Evolutionary conservation across 2,888 invertebrate genomes (phyloP).

Genomic region (Lycaena phlaeas): DNA sequence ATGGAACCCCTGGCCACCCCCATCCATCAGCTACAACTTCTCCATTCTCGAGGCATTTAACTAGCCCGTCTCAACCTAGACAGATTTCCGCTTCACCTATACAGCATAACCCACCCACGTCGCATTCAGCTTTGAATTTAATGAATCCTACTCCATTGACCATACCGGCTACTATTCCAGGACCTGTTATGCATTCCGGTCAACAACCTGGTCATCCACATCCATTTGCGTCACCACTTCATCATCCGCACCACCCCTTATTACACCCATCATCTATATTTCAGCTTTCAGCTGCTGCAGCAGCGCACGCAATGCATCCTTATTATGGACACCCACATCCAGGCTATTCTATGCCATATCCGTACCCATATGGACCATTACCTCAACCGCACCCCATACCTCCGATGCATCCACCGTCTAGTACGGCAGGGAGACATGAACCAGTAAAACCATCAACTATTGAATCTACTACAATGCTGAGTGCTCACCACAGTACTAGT

Average conservation of each 20-base stretch:
- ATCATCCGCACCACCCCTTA: conserved; percentile 82
- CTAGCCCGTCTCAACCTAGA: conserved; percentile 61
- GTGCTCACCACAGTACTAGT: conserved; percentile 80
- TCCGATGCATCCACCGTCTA: conserved; percentile 72
- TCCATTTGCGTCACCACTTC: conserved; percentile 78
- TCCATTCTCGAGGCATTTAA: conserved; percentile 63
- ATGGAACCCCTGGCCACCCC: conserved; percentile 50
- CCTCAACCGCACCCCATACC: conserved; percentile 84
- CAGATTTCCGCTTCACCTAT: conserved; percentile 66
- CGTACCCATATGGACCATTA: conserved; percentile 81
- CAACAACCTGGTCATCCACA: conserved; percentile 80
- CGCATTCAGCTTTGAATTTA: conserved; percentile 76
- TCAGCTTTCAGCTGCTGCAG: conserved; percentile 75
- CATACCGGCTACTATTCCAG: conserved; percentile 77
- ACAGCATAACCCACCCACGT: conserved; percentile 59
- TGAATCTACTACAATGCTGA: conserved; percentile 78
- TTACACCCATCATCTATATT: conserved; percentile 76
- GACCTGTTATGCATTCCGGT: conserved; percentile 81
- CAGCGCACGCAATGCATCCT: conserved; percentile 78
- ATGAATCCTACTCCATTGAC: conserved; percentile 75
- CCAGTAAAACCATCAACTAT: conserved; percentile 68
- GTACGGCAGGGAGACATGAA: conserved; percentile 60
- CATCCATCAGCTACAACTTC: conserved; percentile 60
- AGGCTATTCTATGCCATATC: conserved; percentile 79
- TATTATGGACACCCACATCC: conserved; percentile 80